These are phyloP conservation scores for Cryptocephalus moraei DNA, from an alignment of 2,888 invertebrate species.

Conservation along the genomic window DNA sequence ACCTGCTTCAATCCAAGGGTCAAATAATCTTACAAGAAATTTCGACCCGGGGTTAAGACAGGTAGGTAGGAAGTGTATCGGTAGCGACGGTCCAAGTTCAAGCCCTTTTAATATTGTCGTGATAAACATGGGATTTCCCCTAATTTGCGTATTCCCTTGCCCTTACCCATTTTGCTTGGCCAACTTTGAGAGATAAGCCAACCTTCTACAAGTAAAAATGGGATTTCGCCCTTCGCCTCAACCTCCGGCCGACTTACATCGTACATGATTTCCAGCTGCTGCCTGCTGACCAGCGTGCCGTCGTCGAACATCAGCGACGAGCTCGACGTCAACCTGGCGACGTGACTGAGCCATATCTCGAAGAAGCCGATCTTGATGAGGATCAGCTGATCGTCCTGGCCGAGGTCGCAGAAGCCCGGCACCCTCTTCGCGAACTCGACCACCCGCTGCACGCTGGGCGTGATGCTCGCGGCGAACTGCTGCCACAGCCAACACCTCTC, in stretches of 20 bases:
- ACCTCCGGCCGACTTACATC: constrained; percentile 53
- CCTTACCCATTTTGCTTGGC: too few species aligned
- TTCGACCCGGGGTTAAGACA: too few species aligned
- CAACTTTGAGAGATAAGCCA: too few species aligned
- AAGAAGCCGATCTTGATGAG: constrained; percentile 95
- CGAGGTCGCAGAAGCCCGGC: constrained; percentile 82
- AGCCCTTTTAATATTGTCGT: too few species aligned
- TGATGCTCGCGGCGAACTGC: constrained; percentile 73
- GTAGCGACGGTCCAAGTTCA: too few species aligned
- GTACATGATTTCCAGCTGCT: constrained; percentile 79
- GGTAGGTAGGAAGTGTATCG: too few species aligned
- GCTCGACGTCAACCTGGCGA: constrained; percentile 67
- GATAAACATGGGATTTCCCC: too few species aligned
- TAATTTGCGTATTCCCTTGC: too few species aligned
- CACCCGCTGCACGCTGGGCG: constrained; percentile 84
- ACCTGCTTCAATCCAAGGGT: too few species aligned
- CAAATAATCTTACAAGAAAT: too few species aligned
- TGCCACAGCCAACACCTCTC: constrained; percentile 71
- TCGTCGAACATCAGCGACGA: constrained; percentile 80
- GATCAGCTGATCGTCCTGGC: constrained; percentile 94
- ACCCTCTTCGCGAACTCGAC: constrained; percentile 95
- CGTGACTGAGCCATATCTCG: constrained; percentile 88
- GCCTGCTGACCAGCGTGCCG: constrained; percentile 71
- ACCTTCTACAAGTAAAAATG: too few species aligned
- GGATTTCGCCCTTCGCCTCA: too few species aligned